These are phyloP conservation scores for Micromussa lordhowensis DNA, from an alignment of 92 coral and sea anemone genomes.

Conservation along the genomic window DNA sequence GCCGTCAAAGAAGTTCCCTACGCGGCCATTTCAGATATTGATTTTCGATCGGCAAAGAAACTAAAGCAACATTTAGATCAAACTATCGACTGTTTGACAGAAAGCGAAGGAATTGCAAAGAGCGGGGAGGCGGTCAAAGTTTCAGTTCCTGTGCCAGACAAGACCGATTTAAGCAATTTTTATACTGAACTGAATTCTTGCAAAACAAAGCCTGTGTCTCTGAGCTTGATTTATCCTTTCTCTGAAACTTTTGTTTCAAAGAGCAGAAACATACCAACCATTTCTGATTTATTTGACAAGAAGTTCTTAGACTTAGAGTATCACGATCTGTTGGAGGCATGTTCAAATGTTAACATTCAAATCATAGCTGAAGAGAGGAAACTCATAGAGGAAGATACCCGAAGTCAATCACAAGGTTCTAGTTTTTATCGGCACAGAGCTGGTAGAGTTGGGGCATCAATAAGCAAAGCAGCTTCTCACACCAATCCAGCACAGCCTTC, in stretches of 20 bases:
- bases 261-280: constrained; percentile 59
- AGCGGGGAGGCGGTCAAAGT: constrained; percentile 26
- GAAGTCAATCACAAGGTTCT: too few relatives aligned
- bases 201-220: constrained; percentile 60
- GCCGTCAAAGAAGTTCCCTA: background rate
- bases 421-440: too few relatives aligned
- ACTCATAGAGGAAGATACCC: constrained; percentile 50
- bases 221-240: constrained; percentile 67
- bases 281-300: constrained; percentile 60
- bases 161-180: constrained; percentile 38
- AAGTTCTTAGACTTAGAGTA: constrained; percentile 59
- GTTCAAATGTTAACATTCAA: constrained; percentile 47
- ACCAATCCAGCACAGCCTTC: too few relatives aligned
- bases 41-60: too few relatives aligned
- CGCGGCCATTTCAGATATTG: background rate
- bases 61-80: background rate
- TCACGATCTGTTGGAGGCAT: constrained; percentile 61
- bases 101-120: constrained; percentile 23
- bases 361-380: constrained; percentile 56
- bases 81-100: background rate
- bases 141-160: constrained; percentile 31
- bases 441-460: too few relatives aligned
- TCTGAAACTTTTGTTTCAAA: constrained; percentile 65
- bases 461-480: too few relatives aligned
- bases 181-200: constrained; percentile 56